Percentiles rank a stretch among this genome's conserved stretches.
Conservation (phyloP, 2,113 vertebrate species). For the Hassar affinis region DNA sequence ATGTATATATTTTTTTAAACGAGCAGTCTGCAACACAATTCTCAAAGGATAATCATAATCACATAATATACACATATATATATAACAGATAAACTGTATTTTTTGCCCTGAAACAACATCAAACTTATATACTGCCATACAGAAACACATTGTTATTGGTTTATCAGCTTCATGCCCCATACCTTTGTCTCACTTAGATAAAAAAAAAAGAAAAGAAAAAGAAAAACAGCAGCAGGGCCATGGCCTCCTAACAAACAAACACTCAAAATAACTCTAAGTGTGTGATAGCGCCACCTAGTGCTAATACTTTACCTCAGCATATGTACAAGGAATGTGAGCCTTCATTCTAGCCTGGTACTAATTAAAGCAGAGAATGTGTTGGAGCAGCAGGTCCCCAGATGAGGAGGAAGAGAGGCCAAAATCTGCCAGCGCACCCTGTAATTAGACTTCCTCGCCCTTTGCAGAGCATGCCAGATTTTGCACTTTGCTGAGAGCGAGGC, state of each 20-base stretch:
- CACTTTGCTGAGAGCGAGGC: conserved; percentile 66
- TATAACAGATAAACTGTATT: background rate
- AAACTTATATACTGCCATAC: background rate
- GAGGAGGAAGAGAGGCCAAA: conserved; percentile 76
- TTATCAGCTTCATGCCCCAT: background rate
- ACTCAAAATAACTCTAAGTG: conserved; percentile 23
- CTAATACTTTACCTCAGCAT: conserved; percentile 42
- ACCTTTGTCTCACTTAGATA: background rate
- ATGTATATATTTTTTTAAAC: too few relatives aligned
- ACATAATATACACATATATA: background rate
- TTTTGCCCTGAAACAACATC: background rate
- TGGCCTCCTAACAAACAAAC: background rate
- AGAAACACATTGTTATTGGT: background rate
- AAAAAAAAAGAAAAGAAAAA: background rate
- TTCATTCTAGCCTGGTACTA: conserved; percentile 71
- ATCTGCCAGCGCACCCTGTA: conserved; percentile 72
- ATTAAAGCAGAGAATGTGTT: conserved; percentile 74
- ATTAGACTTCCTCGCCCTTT: conserved; percentile 71
- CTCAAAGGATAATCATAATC: too few relatives aligned
- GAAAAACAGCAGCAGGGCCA: background rate
- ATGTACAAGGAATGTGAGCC: conserved; percentile 53
- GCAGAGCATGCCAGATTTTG: conserved; percentile 68
- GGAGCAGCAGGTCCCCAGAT: conserved; percentile 78
- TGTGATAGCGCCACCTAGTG: conserved; percentile 67
- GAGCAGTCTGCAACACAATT: too few relatives aligned